Percentiles rank a stretch among this genome's conserved stretches.
Evolutionary conservation across 2,797 vertebrate species (phyloP).

Genomic region (Trematocara caparti): DNA sequence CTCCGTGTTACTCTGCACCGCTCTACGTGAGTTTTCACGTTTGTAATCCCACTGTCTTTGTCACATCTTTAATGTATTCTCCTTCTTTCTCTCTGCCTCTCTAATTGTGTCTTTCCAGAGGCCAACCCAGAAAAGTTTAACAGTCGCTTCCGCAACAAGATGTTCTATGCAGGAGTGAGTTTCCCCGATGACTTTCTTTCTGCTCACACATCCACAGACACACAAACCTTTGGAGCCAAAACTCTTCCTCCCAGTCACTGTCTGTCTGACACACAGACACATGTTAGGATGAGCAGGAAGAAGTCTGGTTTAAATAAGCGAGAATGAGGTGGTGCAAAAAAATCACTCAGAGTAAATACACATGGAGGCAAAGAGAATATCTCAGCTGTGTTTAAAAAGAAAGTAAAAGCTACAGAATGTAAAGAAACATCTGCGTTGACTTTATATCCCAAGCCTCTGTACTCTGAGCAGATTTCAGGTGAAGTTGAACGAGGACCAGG

Average conservation of each 20-base stretch:
- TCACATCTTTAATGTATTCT: neutral
- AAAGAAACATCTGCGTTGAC: neutral
- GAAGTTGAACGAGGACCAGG: neutral
- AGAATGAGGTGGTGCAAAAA: neutral
- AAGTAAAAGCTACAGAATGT: neutral
- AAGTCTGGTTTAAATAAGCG: neutral
- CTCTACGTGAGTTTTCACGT: neutral
- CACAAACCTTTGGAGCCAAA: neutral
- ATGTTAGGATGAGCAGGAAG: neutral
- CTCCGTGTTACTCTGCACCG: neutral
- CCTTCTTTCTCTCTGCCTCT: neutral
- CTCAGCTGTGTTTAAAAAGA: neutral
- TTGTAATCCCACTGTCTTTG: neutral
- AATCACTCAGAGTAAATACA: neutral
- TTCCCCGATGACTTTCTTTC: neutral
- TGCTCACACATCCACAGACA: neutral
- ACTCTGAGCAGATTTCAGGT: neutral
- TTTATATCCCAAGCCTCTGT: neutral
- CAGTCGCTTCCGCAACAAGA: conserved; percentile 99
- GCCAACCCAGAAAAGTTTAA: conserved; percentile 99
- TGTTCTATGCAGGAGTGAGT: conserved; percentile 99
- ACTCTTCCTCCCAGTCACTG: neutral
- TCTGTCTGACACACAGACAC: neutral
- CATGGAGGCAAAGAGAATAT: neutral
- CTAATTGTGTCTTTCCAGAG: conserved; percentile 76